phyloP scores from a whole-genome alignment of 2,888 invertebrate genomes.

The Agonopterix alstromeriana region DNA sequence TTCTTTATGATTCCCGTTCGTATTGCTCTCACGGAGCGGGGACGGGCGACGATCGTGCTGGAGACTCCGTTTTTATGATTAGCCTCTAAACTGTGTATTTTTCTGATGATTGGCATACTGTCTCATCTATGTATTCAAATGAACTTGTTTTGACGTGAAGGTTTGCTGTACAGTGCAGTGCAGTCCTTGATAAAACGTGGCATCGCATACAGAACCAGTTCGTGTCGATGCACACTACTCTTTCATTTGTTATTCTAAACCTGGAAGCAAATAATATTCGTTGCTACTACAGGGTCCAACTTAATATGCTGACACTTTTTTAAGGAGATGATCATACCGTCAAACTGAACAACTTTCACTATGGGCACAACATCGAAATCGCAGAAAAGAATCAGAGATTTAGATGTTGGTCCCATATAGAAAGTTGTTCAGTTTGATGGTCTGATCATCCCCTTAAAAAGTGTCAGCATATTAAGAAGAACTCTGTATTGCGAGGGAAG shows the following conservation, averaged over 20 bases:
- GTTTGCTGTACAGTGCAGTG: not conserved
- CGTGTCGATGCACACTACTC: slow-evolving; percentile 28
- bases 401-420: no score
- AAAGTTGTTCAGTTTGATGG: no score
- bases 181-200: slow-evolving; percentile 20
- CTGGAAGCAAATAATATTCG: slow-evolving; percentile 14
- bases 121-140: not conserved
- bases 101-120: slow-evolving; percentile 6
- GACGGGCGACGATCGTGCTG: slow-evolving; percentile 25
- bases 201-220: slow-evolving; percentile 28
- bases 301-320: no score
- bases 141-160: slow-evolving; percentile 1
- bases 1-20: slow-evolving; percentile 56
- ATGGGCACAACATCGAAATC: no score
- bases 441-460: no score
- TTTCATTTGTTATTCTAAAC: slow-evolving; percentile 17
- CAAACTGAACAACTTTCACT: no score
- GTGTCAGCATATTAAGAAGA: no score
- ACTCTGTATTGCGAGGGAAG: no score
- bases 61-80: slow-evolving; percentile 43
- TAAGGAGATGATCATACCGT: no score
- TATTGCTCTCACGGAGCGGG: slow-evolving; percentile 18
- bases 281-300: no score
- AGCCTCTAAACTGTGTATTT: slow-evolving; percentile 12
- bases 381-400: no score